These are phyloP conservation scores for Myotis yumanensis DNA, from an alignment of 2,113 vertebrate species.

Conservation along the genomic window DNA sequence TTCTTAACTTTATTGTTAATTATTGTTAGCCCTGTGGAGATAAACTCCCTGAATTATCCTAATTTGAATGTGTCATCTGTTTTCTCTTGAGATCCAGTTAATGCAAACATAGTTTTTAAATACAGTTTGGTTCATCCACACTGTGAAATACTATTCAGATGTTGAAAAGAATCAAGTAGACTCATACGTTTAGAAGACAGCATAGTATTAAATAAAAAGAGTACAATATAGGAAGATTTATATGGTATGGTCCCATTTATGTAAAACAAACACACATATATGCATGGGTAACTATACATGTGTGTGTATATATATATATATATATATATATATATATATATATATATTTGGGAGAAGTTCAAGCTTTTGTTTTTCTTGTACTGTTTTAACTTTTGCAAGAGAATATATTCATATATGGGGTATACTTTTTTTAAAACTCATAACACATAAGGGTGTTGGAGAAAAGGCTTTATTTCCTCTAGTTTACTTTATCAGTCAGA, in stretches of 20 bases:
- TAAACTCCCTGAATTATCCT: background rate
- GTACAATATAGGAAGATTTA: background rate
- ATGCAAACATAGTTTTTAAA: constrained; percentile 4
- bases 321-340: background rate
- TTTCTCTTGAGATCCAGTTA: constrained; percentile 24
- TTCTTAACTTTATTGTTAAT: background rate
- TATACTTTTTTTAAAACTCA: background rate
- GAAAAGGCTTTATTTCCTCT: background rate
- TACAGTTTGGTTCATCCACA: background rate
- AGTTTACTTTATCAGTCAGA: background rate
- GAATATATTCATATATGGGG: background rate
- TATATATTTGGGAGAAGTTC: background rate
- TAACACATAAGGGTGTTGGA: background rate
- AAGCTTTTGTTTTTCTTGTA: background rate
- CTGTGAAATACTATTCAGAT: constrained; percentile 25
- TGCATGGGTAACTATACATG: background rate
- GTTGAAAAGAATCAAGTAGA: constrained; percentile 3
- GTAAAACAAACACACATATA: background rate
- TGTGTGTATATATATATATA: background rate
- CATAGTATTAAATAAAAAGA: background rate
- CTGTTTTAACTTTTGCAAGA: background rate
- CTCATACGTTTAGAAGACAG: background rate
- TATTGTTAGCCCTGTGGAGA: background rate
- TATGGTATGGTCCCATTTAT: background rate
- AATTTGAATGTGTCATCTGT: background rate